A percentile compares a stretch with the other conserved stretches of the same genome.
These are phyloP conservation scores for Acronicta alni DNA, from an alignment of 2,888 invertebrate genomes.

Conservation along the genomic window DNA sequence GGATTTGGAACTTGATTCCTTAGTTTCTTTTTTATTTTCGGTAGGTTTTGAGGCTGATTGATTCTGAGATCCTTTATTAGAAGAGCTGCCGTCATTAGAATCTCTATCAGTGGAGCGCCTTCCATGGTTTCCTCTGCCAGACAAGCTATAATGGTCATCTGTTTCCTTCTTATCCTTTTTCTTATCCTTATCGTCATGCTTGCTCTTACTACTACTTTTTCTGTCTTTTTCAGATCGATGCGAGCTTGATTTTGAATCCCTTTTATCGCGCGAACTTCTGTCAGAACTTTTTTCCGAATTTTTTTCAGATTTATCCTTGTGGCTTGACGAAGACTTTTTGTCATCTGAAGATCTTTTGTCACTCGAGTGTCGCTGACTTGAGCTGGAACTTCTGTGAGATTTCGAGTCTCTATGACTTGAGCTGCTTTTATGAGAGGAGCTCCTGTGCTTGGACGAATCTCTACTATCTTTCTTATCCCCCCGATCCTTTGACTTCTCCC, in stretches of 20 bases:
- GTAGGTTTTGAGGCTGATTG: slow-evolving; percentile 74
- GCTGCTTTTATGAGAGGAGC: slow-evolving; percentile 79
- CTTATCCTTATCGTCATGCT: slow-evolving; percentile 82
- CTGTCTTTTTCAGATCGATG: slow-evolving; percentile 83
- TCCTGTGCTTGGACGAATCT: slow-evolving; percentile 80
- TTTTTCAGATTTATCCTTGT: slow-evolving; percentile 74
- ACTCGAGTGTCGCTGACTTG: slow-evolving; percentile 74
- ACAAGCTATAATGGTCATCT: slow-evolving; percentile 93
- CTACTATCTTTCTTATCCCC: slow-evolving; percentile 78
- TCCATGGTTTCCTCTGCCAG: slow-evolving; percentile 90
- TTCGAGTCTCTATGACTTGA: slow-evolving; percentile 78
- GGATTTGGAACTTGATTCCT: slow-evolving; percentile 81
- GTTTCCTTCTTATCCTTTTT: slow-evolving; percentile 87
- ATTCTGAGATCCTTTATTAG: slow-evolving; percentile 82
- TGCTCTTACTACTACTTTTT: slow-evolving; percentile 79
- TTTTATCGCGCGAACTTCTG: slow-evolving; percentile 69
- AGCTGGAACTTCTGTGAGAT: slow-evolving; percentile 76
- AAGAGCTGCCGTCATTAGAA: slow-evolving; percentile 92
- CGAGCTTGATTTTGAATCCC: slow-evolving; percentile 75
- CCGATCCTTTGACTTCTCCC: slow-evolving; percentile 73
- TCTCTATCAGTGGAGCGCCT: slow-evolving; percentile 94
- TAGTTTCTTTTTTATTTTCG: slow-evolving; percentile 79
- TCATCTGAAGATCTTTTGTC: slow-evolving; percentile 75
- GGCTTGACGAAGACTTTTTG: slow-evolving; percentile 75
- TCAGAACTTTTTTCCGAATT: slow-evolving; percentile 67